Conservation (phyloP, 1,140 invertebrate genomes). For the Phthorimaea operculella region DNA sequence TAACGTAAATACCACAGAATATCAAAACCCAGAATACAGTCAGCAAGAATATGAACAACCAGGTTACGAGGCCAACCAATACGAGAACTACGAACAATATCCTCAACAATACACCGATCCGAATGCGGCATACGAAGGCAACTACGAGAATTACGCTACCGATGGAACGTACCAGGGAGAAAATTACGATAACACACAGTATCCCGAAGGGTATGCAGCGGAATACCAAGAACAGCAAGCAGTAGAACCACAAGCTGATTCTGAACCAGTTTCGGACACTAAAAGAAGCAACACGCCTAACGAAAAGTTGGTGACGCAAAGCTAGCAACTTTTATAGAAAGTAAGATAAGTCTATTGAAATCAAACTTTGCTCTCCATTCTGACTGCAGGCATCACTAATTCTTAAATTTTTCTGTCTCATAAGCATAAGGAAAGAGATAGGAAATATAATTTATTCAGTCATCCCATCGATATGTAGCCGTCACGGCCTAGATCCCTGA, state of each 20-base stretch:
- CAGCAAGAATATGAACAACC: slow-evolving; percentile 27
- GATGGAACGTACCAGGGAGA: slow-evolving; percentile 39
- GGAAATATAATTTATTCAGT: too few species aligned
- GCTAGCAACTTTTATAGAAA: slow-evolving; percentile 21
- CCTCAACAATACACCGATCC: slow-evolving; percentile 27
- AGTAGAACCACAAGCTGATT: neutral
- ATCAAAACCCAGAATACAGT: slow-evolving; percentile 25
- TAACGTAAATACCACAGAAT: slow-evolving; percentile 10
- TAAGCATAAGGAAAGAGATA: too few species aligned
- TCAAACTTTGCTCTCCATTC: too few species aligned
- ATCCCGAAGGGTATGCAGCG: slow-evolving; percentile 4
- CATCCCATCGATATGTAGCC: too few species aligned
- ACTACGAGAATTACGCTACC: slow-evolving; percentile 40
- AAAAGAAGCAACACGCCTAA: slow-evolving; percentile 16
- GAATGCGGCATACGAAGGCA: slow-evolving; percentile 30
- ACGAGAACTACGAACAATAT: slow-evolving; percentile 46
- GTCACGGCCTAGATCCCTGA: too few species aligned
- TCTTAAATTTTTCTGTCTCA: too few species aligned
- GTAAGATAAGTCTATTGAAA: neutral
- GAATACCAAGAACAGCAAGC: slow-evolving; percentile 20
- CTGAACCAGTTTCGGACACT: neutral
- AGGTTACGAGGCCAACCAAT: slow-evolving; percentile 27
- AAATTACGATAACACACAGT: slow-evolving; percentile 37
- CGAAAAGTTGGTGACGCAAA: slow-evolving; percentile 21
- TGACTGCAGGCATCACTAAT: too few species aligned